Evolutionary conservation across 1,140 invertebrate genomes (phyloP), one percentile per base, ranked within the genome.

Genomic region (Calycopis cecrops): DNA sequence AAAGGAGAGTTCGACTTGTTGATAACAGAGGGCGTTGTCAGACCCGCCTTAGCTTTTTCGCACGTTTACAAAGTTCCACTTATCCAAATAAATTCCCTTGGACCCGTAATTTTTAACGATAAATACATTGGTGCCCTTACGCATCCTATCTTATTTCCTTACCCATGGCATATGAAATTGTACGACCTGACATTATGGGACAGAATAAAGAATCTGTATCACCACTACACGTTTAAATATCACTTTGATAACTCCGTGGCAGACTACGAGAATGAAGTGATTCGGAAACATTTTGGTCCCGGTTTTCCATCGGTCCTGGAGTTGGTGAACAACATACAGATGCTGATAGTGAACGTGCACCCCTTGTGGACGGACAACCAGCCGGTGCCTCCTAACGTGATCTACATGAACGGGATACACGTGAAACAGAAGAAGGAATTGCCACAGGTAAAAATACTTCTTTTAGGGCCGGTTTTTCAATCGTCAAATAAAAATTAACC

Each of bases 361-460:
- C 44, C 51, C 8, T 1, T 59, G 9, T 59, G 57, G 57, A 34
- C 12, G 34, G 48, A 49, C 16, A 53, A 52, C 33, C 57, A 53
- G 28, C 57, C 57, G 1, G 47, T 59, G 8, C 51, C 57, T 9
- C 51, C 57, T 8, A 59, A 59, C 49, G 51, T 59, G 6, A 34
- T 59, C 11, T 53, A 52, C 9, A 59, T 59, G 11, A 48, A 51
- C 28, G 47, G 47, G 3, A 48, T 49, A 38, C 34, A 59, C 40
- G 28, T 48, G 10, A 59, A 18, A 3, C 40, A 35, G 21, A 14
- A 34, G 37, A 59, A 49, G 4, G 40, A 52, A 1, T 28, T 59
- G 9, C 51, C 57, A 12, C 18, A 59, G 42, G 57, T 59, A 38
- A 58, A 11, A 40, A 35, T 9, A 14, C 9, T 54, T 50, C 38